phyloP scores from a whole-genome alignment of 2,888 invertebrate genomes.

The Seira ritae region DNA sequence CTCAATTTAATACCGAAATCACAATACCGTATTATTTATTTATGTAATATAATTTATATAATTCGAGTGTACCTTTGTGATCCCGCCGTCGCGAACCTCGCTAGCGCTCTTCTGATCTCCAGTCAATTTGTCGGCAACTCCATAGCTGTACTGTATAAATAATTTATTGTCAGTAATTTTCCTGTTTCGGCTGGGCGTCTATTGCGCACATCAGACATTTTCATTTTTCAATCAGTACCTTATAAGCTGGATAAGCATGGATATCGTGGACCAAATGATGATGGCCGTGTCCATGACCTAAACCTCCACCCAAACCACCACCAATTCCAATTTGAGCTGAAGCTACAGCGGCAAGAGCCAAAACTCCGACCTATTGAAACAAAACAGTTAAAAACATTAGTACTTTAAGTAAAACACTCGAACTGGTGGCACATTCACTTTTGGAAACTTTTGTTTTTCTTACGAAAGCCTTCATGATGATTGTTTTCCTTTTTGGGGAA shows the following conservation, averaged over 20 bases:
- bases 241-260: slow-evolving; percentile 26
- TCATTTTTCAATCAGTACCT: not conserved
- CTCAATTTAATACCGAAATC: not conserved
- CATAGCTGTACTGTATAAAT: slow-evolving; percentile 53
- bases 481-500: slow-evolving; percentile 23
- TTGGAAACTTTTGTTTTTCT: slow-evolving; percentile 14
- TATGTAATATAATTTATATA: too few species aligned
- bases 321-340: not conserved
- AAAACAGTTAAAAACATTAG: not conserved
- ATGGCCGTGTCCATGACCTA: slow-evolving; percentile 25
- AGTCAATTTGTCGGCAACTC: slow-evolving; percentile 51
- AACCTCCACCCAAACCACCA: slow-evolving; percentile 17
- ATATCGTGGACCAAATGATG: not conserved
- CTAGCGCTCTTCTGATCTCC: slow-evolving; percentile 51
- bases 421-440: not conserved
- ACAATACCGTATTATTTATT: too few species aligned
- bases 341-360: slow-evolving; percentile 29
- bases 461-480: slow-evolving; percentile 56
- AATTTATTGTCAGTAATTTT: slow-evolving; percentile 1
- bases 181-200: not conserved
- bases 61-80: too few species aligned
- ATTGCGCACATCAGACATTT: not conserved
- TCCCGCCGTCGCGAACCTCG: slow-evolving; percentile 58
- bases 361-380: slow-evolving; percentile 35
- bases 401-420: not conserved